A percentile compares a stretch with the other conserved stretches of the same genome.
These are phyloP conservation scores for Cephonodes hylas DNA, from an alignment of 2,888 invertebrate genomes.

Conservation along the genomic window DNA sequence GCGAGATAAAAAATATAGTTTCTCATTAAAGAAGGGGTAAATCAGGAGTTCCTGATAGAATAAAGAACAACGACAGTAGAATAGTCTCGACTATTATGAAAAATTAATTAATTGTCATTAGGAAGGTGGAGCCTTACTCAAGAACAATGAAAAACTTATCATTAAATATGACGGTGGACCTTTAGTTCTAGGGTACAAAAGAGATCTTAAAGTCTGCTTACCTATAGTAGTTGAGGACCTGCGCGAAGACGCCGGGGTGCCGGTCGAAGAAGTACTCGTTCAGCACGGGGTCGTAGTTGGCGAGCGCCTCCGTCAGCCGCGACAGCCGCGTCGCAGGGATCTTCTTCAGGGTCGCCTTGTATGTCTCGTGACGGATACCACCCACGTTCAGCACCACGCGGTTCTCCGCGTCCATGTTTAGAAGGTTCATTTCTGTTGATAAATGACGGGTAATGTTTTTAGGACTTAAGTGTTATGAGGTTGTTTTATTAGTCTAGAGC, in stretches of 20 bases:
- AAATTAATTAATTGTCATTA: too few species aligned
- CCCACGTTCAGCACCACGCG: conserved; percentile 99
- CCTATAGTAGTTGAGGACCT: conserved; percentile 98
- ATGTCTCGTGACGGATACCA: conserved; percentile 98
- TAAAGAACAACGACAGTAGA: too few species aligned
- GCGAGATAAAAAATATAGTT: too few species aligned
- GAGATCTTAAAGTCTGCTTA: too few species aligned
- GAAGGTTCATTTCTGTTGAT: conserved; percentile 88
- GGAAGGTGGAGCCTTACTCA: too few species aligned
- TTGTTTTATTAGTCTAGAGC: too few species aligned
- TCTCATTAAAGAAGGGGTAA: too few species aligned
- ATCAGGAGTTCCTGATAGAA: too few species aligned
- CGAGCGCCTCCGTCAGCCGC: conserved; percentile 96
- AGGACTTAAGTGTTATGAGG: not conserved
- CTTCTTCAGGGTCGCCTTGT: conserved; percentile 97
- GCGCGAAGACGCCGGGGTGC: conserved; percentile 97
- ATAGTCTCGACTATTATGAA: too few species aligned
- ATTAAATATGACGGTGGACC: too few species aligned
- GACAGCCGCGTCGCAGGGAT: conserved; percentile 98
- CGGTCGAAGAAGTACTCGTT: conserved; percentile 99
- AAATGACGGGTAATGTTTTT: not conserved
- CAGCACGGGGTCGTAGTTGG: conserved; percentile 99
- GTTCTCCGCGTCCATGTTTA: conserved; percentile 98
- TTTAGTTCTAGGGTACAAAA: too few species aligned
- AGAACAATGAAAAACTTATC: too few species aligned